Conservation (phyloP, 1,140 invertebrate species). For the Leptinotarsa defecta region DNA sequence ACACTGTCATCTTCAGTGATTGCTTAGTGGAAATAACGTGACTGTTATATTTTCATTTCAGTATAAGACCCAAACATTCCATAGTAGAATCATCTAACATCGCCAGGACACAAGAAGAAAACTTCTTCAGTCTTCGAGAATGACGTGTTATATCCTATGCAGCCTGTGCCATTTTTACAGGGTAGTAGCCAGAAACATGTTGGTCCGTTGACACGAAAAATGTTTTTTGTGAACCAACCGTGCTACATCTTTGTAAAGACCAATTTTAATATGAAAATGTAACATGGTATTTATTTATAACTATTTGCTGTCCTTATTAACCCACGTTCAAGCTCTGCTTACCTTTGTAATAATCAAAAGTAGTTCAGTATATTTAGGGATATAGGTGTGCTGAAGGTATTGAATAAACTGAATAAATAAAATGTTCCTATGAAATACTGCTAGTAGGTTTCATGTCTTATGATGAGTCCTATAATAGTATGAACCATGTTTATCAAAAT, state of each 20-base stretch:
- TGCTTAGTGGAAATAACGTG: too few species aligned
- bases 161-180: slow-evolving; percentile 43
- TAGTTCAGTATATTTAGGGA: slow-evolving; percentile 33
- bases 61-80: too few species aligned
- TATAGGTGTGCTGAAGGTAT: slow-evolving; percentile 25
- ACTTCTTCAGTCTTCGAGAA: too few species aligned
- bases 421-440: slow-evolving; percentile 14
- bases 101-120: too few species aligned
- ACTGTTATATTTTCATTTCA: too few species aligned
- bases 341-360: slow-evolving; percentile 44
- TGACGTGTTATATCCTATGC: not conserved
- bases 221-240: slow-evolving; percentile 35
- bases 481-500: not conserved
- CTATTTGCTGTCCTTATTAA: slow-evolving; percentile 41
- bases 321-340: slow-evolving; percentile 37
- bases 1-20: too few species aligned
- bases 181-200: slow-evolving; percentile 45
- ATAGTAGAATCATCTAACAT: too few species aligned
- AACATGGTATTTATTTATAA: slow-evolving; percentile 28
- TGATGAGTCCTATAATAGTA: not conserved
- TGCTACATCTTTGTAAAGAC: slow-evolving; percentile 36
- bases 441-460: slow-evolving; percentile 9
- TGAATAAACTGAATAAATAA: slow-evolving; percentile 19
- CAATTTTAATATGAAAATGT: slow-evolving; percentile 30
- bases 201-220: slow-evolving; percentile 14